Evolutionary conservation across 2,888 invertebrate species (phyloP).

Genomic region (Scelioninae gen. 1): DNA sequence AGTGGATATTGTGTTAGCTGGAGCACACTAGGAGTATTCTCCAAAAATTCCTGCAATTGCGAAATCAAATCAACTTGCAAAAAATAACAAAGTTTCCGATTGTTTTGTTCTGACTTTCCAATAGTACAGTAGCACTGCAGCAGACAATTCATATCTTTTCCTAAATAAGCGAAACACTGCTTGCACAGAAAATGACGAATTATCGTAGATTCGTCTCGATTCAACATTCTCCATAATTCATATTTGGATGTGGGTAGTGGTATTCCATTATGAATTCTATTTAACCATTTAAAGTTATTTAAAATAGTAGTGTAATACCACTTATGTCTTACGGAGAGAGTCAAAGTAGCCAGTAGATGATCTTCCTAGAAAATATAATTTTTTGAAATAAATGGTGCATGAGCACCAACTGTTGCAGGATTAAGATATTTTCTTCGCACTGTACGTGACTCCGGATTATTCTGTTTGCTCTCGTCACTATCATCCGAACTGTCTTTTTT

Average conservation of each 20-base stretch:
- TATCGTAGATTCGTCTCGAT: conserved; percentile 14
- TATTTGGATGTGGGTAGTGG: conserved; percentile 4
- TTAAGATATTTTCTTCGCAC: conserved; percentile 3
- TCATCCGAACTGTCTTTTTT: too few species aligned
- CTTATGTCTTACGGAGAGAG: conserved; percentile 22
- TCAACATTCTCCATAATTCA: conserved; percentile 18
- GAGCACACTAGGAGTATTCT: neutral
- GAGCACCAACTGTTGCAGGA: conserved; percentile 1
- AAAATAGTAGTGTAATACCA: conserved; percentile 16
- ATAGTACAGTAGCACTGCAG: neutral
- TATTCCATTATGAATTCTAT: conserved; percentile 5
- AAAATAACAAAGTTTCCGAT: conserved; percentile 15
- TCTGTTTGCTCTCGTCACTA: too few species aligned
- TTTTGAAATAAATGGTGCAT: conserved; percentile 6
- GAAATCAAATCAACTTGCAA: conserved; percentile 15
- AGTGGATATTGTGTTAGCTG: conserved; percentile 14
- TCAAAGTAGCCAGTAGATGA: conserved; percentile 3
- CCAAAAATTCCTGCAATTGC: conserved; percentile 14
- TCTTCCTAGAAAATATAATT: conserved; percentile 13
- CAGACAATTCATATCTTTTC: conserved; percentile 6
- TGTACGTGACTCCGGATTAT: neutral
- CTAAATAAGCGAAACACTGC: conserved; percentile 18
- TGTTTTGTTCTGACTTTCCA: neutral
- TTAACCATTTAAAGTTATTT: conserved; percentile 21
- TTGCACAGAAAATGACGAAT: conserved; percentile 6